phyloP scores from a whole-genome alignment of 1,140 invertebrate genomes.

The Phthorimaea operculella region DNA sequence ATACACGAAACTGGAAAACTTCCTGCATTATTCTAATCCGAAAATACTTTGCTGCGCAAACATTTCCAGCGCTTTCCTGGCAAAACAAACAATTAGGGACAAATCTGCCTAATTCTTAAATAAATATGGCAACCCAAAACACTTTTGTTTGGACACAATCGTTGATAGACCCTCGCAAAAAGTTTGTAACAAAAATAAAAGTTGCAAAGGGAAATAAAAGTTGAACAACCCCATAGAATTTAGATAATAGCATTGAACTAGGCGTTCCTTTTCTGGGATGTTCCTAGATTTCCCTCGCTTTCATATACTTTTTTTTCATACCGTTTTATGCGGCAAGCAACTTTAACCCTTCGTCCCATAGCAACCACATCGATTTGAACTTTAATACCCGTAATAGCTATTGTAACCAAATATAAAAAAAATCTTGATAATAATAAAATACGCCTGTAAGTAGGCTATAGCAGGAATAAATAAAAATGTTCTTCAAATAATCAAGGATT shows the following conservation, averaged over 20 bases:
- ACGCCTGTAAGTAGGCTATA: too few relatives aligned
- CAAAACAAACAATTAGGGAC: background rate
- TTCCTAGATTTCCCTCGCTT: too few relatives aligned
- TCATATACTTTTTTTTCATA: background rate
- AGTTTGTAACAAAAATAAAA: background rate
- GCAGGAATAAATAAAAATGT: too few relatives aligned
- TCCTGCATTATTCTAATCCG: background rate
- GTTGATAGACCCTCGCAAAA: background rate
- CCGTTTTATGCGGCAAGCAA: background rate
- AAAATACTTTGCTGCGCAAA: background rate
- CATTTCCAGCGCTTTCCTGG: background rate
- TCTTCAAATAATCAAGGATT: too few relatives aligned
- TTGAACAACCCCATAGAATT: background rate
- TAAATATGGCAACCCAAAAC: background rate
- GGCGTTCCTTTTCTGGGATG: too few relatives aligned
- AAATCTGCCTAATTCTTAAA: background rate
- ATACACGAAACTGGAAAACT: too few relatives aligned
- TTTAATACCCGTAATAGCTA: too few relatives aligned
- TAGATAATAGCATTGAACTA: background rate
- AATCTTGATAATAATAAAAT: too few relatives aligned
- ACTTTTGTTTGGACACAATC: background rate
- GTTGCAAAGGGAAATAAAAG: background rate
- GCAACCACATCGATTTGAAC: too few relatives aligned
- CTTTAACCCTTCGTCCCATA: too few relatives aligned
- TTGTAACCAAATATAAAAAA: too few relatives aligned